phyloP scores from a whole-genome alignment of 2,797 vertebrate genomes.

The Leptoclinus maculatus region DNA sequence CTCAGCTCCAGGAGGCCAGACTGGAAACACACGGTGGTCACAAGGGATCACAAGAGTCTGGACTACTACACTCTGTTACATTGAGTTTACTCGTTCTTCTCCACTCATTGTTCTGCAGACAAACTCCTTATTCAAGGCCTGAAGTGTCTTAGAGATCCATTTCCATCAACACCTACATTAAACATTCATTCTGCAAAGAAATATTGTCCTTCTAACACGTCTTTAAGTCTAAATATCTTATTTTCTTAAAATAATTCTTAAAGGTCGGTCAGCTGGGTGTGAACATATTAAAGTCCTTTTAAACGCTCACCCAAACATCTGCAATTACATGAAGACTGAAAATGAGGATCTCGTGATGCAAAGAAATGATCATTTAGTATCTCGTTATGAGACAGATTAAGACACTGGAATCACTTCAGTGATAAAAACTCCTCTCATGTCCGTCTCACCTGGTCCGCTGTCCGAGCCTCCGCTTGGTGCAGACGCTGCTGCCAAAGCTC shows the following conservation, averaged over 20 bases:
- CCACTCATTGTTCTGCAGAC: neutral
- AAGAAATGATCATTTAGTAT: neutral
- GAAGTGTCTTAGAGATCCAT: no score
- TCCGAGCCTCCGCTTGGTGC: neutral
- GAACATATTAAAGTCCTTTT: neutral
- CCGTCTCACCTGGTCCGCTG: constrained; percentile 49
- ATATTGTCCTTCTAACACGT: neutral
- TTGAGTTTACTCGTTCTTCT: neutral
- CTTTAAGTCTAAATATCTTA: neutral
- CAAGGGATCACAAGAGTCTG: constrained; percentile 32
- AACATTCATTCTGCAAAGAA: neutral
- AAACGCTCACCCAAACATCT: neutral
- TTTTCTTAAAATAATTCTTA: neutral
- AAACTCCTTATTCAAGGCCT: neutral
- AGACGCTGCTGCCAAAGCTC: constrained; percentile 80
- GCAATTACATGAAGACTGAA: neutral
- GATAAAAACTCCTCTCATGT: neutral
- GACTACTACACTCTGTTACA: neutral
- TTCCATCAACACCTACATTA: no score
- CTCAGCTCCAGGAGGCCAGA: constrained; percentile 82
- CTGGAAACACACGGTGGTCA: constrained; percentile 75
- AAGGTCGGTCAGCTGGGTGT: neutral
- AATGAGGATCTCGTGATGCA: neutral
- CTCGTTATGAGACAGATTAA: neutral
- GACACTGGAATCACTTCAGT: neutral